Conservation (phyloP, 2,797 vertebrate species). For the Nyctalus aviator region DNA sequence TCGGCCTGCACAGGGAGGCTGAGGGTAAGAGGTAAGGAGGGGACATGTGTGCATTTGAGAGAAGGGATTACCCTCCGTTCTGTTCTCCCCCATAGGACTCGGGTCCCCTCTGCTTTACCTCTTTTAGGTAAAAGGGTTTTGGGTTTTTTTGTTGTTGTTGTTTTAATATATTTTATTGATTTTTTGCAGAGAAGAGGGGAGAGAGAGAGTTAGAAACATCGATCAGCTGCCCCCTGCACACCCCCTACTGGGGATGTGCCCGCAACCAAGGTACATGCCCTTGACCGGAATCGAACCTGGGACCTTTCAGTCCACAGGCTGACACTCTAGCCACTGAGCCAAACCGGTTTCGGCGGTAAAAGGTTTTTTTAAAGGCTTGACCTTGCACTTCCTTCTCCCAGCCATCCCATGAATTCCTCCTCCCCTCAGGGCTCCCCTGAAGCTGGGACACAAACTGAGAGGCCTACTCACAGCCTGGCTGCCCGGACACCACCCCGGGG, state of each 20-base stretch:
- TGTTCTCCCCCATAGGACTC: neutral
- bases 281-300: too few relatives aligned
- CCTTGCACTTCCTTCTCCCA: neutral
- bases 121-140: neutral
- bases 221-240: too few relatives aligned
- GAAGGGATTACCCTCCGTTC: neutral
- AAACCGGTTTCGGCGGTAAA: neutral
- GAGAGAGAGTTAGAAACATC: too few relatives aligned
- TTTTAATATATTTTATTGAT: too few relatives aligned
- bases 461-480: neutral
- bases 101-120: neutral
- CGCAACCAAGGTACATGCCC: too few relatives aligned
- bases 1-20: neutral
- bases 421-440: neutral
- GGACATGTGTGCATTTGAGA: neutral
- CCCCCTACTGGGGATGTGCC: too few relatives aligned
- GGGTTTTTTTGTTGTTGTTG: too few relatives aligned
- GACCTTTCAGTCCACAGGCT: too few relatives aligned
- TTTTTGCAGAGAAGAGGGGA: too few relatives aligned
- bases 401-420: neutral
- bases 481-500: neutral
- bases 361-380: neutral
- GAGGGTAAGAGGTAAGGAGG: neutral
- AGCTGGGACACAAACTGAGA: neutral
- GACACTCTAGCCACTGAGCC: neutral